phyloP scores from a whole-genome alignment of 2,113 vertebrate genomes.

The Jacana jacana region DNA sequence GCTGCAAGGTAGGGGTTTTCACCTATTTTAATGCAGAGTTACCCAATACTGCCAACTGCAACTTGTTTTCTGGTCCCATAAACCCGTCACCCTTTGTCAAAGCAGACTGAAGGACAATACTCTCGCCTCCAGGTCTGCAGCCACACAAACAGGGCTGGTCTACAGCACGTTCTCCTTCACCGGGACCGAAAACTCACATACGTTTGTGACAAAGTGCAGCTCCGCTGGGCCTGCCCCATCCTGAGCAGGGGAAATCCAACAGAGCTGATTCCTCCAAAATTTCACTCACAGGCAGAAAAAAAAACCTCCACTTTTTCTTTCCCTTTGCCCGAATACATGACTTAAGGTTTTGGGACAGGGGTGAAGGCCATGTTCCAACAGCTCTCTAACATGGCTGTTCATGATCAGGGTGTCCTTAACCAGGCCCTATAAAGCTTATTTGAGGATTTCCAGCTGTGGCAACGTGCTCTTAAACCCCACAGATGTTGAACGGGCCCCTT shows the following conservation, averaged over 20 bases:
- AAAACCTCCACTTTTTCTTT: not conserved
- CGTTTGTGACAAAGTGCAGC: not conserved
- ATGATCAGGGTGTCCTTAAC: accelerated
- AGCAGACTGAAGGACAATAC: not conserved
- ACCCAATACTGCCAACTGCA: not conserved
- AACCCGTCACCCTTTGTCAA: not conserved
- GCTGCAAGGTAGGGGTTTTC: not conserved
- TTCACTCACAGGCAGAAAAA: not conserved
- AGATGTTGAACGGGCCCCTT: too few relatives aligned
- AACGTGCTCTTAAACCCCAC: not conserved
- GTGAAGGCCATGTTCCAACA: not conserved
- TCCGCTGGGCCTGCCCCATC: not conserved
- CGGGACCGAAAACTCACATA: accelerated
- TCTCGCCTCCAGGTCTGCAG: not conserved
- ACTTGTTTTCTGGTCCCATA: not conserved
- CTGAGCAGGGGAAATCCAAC: not conserved
- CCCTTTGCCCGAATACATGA: not conserved
- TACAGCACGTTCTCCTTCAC: not conserved
- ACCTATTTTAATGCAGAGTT: accelerated
- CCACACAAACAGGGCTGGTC: not conserved
- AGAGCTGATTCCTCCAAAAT: not conserved
- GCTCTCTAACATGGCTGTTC: not conserved
- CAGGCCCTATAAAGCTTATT: not conserved
- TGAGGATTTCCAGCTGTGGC: not conserved
- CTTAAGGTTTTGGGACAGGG: not conserved